phyloP scores from a whole-genome alignment of 2,888 invertebrate genomes.

The Marasmarcha lunaedactyla region DNA sequence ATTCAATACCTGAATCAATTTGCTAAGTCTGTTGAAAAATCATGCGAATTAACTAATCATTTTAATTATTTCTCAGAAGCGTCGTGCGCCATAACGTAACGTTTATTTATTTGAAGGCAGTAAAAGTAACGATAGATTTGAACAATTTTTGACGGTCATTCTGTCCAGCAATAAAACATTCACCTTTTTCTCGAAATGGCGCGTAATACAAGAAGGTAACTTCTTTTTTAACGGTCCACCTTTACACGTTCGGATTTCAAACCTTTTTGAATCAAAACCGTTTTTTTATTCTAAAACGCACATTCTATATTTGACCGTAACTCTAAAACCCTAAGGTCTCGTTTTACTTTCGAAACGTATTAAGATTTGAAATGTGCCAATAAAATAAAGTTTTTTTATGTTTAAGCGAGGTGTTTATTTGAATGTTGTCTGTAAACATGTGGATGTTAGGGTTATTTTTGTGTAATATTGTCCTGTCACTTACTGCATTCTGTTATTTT shows the following conservation, averaged over 20 bases:
- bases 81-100: too few relatives aligned
- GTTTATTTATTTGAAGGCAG: too few relatives aligned
- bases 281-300: constrained; percentile 35
- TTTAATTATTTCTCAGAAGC: too few relatives aligned
- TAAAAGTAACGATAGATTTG: too few relatives aligned
- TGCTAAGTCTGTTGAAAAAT: too few relatives aligned
- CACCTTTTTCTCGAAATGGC: constrained; percentile 31
- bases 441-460: constrained; percentile 18
- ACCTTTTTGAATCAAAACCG: constrained; percentile 58
- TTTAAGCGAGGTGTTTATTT: constrained; percentile 15
- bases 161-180: background rate
- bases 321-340: constrained; percentile 16
- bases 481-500: too few relatives aligned
- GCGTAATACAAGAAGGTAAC: constrained; percentile 46
- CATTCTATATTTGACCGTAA: constrained; percentile 19
- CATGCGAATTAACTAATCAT: too few relatives aligned
- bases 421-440: constrained; percentile 2
- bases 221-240: constrained; percentile 66
- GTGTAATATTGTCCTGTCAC: constrained; percentile 19
- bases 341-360: constrained; percentile 17
- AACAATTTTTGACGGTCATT: background rate
- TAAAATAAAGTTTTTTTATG: constrained; percentile 56
- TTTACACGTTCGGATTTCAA: constrained; percentile 54
- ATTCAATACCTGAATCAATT: too few relatives aligned
- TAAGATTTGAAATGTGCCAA: constrained; percentile 32